These are phyloP conservation scores for Arge pagana DNA, from an alignment of 2,888 invertebrate species.

Conservation along the genomic window DNA sequence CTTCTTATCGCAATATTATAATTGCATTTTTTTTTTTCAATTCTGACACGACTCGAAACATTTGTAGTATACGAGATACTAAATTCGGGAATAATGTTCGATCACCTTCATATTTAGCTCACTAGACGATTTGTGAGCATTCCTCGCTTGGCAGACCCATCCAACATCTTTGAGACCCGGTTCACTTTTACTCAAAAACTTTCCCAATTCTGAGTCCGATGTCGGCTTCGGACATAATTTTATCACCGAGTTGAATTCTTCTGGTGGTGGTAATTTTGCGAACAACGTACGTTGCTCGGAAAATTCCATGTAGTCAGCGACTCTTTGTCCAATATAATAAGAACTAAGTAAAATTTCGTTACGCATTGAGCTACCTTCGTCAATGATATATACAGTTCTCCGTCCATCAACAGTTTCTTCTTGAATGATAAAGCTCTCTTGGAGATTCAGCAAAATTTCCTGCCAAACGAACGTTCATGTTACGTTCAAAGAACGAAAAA, in stretches of 20 bases:
- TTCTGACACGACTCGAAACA: background rate
- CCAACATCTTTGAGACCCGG: slow-evolving; percentile 47
- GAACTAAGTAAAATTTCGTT: slow-evolving; percentile 45
- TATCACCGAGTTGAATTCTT: slow-evolving; percentile 23
- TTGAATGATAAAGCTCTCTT: slow-evolving; percentile 38
- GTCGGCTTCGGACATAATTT: slow-evolving; percentile 10
- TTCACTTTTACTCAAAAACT: slow-evolving; percentile 40
- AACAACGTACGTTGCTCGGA: slow-evolving; percentile 44
- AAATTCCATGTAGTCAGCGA: slow-evolving; percentile 27
- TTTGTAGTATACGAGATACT: slow-evolving; percentile 3
- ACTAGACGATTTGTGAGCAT: slow-evolving; percentile 43
- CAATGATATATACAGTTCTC: slow-evolving; percentile 38
- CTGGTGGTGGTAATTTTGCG: slow-evolving; percentile 42
- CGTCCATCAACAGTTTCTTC: slow-evolving; percentile 29
- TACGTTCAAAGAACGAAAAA: background rate
- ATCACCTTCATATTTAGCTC: slow-evolving; percentile 42
- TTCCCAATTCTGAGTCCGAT: slow-evolving; percentile 40
- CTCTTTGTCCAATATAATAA: slow-evolving; percentile 41
- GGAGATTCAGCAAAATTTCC: slow-evolving; percentile 45
- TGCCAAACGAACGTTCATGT: slow-evolving; percentile 26
- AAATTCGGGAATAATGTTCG: background rate
- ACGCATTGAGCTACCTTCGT: slow-evolving; percentile 45
- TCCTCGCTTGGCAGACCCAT: slow-evolving; percentile 48
- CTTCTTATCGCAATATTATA: background rate
- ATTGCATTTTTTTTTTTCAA: background rate